Evolutionary conservation across 2,797 vertebrate species (phyloP), one percentile per base, ranked within the genome.

Genomic region (Phrynocephalus forsythii): DNA sequence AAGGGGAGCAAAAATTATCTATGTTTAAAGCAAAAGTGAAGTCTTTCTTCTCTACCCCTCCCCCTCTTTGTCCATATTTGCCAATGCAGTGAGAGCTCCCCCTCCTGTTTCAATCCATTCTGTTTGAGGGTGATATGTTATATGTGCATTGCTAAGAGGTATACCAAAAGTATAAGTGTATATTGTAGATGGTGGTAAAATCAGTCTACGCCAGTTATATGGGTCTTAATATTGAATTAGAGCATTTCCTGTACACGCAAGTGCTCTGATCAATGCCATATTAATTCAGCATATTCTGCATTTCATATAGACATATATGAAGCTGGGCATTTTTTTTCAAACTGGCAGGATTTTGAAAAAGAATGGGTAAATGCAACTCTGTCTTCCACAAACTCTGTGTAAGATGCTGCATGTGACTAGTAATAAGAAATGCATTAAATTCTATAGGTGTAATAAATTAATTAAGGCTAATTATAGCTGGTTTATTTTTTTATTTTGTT

Each of bases 31-130:
- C 71, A 71, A 9, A 85, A 13, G 10, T 33, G 72, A 72, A 71
- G 77, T 48, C 22, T 76, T 81, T 60, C 24, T 66, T 30, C 44
- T 60, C 50, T 3, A 50, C 56, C 76, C 63, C 28, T 60, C 26
- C 80, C 66, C 22, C 82, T 68, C 52, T 10, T 20, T 73, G 52
- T 77, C 87, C 78, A 82, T 71, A 66, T 82, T 85, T 77, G 83
- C 86, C 75, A 81, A 30, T 87, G 86, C 72, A 82, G 89, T 90
- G 89, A 90, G 79, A 90, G 89, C 89, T 90, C 89, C 89, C 89
- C 89, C 89, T 90, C 66, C 79, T 90, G 89, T 90, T 90, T 85
- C 83, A 90, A 66, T 87, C 33, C 50, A 72, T 85, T 63, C 28
- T 82, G 33, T 82, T 50, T 81, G 16, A n/a, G 30, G n/a, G 18